Evolutionary conservation across 2,113 vertebrate species (phyloP), one percentile per base, ranked within the genome.

Genomic region (Gracilinanus agilis): DNA sequence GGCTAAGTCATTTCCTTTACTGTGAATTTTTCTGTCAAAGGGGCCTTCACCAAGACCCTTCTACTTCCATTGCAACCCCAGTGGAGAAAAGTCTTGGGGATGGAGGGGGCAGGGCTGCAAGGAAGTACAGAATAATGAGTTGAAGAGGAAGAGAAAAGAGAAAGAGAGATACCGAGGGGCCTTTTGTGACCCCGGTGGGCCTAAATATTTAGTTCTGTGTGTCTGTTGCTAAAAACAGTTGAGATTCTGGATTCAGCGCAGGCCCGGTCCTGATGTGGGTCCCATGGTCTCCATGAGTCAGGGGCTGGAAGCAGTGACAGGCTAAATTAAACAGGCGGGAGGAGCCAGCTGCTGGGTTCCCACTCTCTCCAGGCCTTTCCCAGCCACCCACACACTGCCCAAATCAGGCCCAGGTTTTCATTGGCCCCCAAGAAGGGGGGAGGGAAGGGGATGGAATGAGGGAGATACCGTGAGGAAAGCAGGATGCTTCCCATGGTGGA

Each of bases 131-230:
- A 49, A 89, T 34, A 88, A 88, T 13, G 75, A 56, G n/a, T n/a
- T n/a, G 3, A 89, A 3, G 44, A 44, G 44, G 21, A 89, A 49
- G 40, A 44, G 24, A 23, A 89, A 24, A 44, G 88, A 89, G 23
- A 44, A 49, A 49, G 44, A 40, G 83, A 89, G 40, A 44, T 44
- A 89, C 58, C 0, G 58, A 67, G 58, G 27, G 58, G 27, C 27
- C 93, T 40, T 95, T 94, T 93, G 95, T 91, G 0, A 83, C 95
- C 55, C 95, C 54, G 90, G 0, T 56, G 88, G 54, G 54, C 96
- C 91, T 92, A 95, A 97, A 97, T 96, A 94, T 93, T 97, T 93
- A 54, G 93, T 91, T 90, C 91, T 91, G 89, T 54, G 23, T 91
- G 24, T 55, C 53, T 90, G 94, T 83, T 93, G 29, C 96, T 93